A percentile compares a stretch with the other conserved stretches of the same genome.
These are phyloP conservation scores for Netelia fuscicornis DNA, from an alignment of 2,888 invertebrate species.

Conservation along the genomic window DNA sequence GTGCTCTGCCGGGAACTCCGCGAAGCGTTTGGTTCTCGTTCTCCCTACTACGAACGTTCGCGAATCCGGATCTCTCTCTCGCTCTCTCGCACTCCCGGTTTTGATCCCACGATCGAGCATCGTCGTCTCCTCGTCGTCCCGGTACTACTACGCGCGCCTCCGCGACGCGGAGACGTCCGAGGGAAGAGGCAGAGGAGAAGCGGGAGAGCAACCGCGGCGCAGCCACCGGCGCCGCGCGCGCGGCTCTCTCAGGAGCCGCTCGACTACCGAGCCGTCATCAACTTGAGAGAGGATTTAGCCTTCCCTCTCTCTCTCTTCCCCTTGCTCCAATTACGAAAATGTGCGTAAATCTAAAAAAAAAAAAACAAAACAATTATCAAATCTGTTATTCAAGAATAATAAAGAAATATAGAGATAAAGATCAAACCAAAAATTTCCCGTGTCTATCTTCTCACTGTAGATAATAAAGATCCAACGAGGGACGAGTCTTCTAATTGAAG, in stretches of 20 bases:
- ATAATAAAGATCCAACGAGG: slow-evolving; percentile 13
- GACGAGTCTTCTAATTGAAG: slow-evolving; percentile 27
- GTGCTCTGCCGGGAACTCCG: slow-evolving; percentile 58
- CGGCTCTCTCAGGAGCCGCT: slow-evolving; percentile 56
- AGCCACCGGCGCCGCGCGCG: slow-evolving; percentile 58
- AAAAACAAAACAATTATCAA: not conserved
- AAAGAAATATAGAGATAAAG: not conserved
- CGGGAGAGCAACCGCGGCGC: slow-evolving; percentile 53
- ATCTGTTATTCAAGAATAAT: not conserved
- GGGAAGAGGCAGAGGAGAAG: slow-evolving; percentile 22
- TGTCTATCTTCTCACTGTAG: not conserved
- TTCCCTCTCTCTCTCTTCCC: not conserved
- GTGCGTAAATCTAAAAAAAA: no score
- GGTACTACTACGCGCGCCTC: slow-evolving; percentile 53
- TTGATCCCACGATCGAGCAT: slow-evolving; percentile 55
- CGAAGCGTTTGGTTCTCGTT: slow-evolving; percentile 53
- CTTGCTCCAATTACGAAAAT: not conserved
- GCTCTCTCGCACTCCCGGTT: slow-evolving; percentile 42
- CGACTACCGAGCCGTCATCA: slow-evolving; percentile 53
- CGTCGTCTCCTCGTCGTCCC: slow-evolving; percentile 56
- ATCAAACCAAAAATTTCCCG: not conserved
- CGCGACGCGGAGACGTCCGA: slow-evolving; percentile 25
- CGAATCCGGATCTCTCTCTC: slow-evolving; percentile 42
- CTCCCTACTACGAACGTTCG: slow-evolving; percentile 49
- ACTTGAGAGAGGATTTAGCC: slow-evolving; percentile 14